These are phyloP conservation scores for Lepisosteus oculatus DNA, from an alignment of 2,113 vertebrate genomes.

Conservation along the genomic window DNA sequence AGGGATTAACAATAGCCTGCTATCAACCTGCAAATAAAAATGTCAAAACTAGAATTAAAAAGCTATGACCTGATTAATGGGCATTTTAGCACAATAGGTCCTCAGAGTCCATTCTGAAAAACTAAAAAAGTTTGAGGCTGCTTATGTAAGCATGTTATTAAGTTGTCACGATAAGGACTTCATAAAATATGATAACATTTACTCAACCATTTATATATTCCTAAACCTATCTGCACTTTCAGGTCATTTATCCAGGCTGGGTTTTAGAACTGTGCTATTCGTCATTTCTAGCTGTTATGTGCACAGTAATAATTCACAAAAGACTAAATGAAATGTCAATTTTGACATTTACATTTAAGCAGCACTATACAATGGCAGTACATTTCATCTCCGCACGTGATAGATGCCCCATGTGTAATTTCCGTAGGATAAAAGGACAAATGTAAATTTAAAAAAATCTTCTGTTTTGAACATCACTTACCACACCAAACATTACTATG, in stretches of 20 bases:
- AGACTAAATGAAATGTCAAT: slow-evolving; percentile 11
- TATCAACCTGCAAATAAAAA: slow-evolving; percentile 5
- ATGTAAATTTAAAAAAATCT: no score
- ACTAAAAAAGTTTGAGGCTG: not conserved
- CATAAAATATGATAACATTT: slow-evolving; percentile 16
- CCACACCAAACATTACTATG: no score
- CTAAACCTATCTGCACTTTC: slow-evolving; percentile 4
- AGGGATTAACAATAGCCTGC: not conserved
- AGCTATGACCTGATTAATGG: not conserved
- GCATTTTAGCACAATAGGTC: no score
- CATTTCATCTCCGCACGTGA: not conserved
- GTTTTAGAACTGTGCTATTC: slow-evolving; percentile 11
- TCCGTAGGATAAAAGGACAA: no score
- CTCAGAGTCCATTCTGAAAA: not conserved
- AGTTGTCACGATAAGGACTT: slow-evolving; percentile 11
- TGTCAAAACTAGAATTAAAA: slow-evolving; percentile 1
- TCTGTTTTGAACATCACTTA: no score
- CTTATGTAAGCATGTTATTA: slow-evolving; percentile 14
- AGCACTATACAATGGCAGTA: no score
- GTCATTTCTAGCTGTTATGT: not conserved
- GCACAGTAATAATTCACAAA: slow-evolving; percentile 10
- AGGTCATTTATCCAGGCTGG: slow-evolving; percentile 12
- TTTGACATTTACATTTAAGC: slow-evolving; percentile 5
- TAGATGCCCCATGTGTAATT: not conserved
- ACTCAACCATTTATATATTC: slow-evolving; percentile 3